These are phyloP conservation scores for Rhinella marina DNA, from an alignment of 2,797 vertebrate species.

Conservation along the genomic window DNA sequence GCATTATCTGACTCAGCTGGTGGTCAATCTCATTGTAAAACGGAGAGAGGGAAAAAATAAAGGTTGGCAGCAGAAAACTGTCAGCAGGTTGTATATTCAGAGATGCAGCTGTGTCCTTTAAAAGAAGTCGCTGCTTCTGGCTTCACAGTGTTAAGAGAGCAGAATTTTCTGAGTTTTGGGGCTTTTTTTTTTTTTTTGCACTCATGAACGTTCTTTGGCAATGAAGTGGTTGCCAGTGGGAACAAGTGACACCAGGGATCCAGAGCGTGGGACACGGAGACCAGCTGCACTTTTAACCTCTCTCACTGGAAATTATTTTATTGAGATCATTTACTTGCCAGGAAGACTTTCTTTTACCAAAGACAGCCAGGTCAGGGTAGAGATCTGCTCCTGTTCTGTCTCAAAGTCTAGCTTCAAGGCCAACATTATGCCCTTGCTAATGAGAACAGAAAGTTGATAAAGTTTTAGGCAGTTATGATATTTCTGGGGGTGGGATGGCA, in stretches of 20 bases:
- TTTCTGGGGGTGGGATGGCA: neutral
- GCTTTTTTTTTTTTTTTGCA: constrained; percentile 34
- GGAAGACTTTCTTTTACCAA: constrained; percentile 55
- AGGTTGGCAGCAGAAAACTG: constrained; percentile 7
- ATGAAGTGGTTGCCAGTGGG: constrained; percentile 57
- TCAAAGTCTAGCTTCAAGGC: constrained; percentile 5
- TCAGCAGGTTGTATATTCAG: neutral
- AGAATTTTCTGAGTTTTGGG: constrained; percentile 21
- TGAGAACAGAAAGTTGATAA: neutral
- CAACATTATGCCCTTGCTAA: neutral
- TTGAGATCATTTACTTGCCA: constrained; percentile 37
- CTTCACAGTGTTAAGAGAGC: constrained; percentile 37
- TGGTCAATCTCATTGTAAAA: constrained; percentile 12
- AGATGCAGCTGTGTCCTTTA: neutral
- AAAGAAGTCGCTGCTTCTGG: neutral
- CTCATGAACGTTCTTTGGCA: constrained; percentile 53
- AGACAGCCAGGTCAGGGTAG: constrained; percentile 21
- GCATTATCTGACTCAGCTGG: constrained; percentile 31
- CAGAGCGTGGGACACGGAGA: constrained; percentile 60
- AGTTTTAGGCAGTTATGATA: neutral
- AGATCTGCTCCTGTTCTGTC: constrained; percentile 32
- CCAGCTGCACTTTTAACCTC: constrained; percentile 59
- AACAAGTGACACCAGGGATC: constrained; percentile 57
- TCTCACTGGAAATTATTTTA: constrained; percentile 62
- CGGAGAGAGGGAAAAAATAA: neutral